Base-by-base conservation (phyloP, 2,888 invertebrate genomes). In the Oxytorus armatus region DNA sequence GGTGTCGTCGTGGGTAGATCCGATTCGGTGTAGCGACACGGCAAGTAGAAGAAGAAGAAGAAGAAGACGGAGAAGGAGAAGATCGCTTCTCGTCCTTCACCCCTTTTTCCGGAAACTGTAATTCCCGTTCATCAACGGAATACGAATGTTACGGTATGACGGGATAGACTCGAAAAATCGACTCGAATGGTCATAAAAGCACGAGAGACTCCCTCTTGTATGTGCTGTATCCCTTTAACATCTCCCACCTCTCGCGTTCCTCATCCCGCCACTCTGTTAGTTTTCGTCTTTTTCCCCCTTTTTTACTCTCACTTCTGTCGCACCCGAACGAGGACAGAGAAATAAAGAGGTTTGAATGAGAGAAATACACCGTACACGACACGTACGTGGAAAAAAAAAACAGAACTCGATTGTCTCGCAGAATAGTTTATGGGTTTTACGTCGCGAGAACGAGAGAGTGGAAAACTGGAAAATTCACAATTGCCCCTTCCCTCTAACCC, bases 81-180 rank as follows among this genome's bases (percentile, higher is more conserved):
- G 79, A 82, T 81, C 80, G 75, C 70, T 36, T 25, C 25, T 39
- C 29, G 29, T 36, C 25, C 14, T 16, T 11, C 59, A 21, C 33
- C 68, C 51, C 63, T 18, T 57, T 18, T 7, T 49, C 57, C 49
- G 68, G 79, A 80, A 82, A 72, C 77, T 79, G 84, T 85, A 86
- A 87, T 86, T 85, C 82, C 66, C 81, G 78, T 70, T 79, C 84
- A 82, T 85, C 85, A 83, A 84, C 86, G 85, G 88, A 86, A 87
- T 86, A 85, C 85, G 84, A 86, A 87, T 85, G 85, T 86, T 84
- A 51, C 69, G 70, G 53, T 25, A 72, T 68, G 61, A 63, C 57
- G 29, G 33, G 42, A 33, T 33, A 33, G 49, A 77, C 47, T n/a
- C n/a, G n/a, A 39, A 81, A 79, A 44, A 57, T 29, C 66, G 33